Conservation (phyloP, 2,797 vertebrate genomes). For the Galagoides demidoff region DNA sequence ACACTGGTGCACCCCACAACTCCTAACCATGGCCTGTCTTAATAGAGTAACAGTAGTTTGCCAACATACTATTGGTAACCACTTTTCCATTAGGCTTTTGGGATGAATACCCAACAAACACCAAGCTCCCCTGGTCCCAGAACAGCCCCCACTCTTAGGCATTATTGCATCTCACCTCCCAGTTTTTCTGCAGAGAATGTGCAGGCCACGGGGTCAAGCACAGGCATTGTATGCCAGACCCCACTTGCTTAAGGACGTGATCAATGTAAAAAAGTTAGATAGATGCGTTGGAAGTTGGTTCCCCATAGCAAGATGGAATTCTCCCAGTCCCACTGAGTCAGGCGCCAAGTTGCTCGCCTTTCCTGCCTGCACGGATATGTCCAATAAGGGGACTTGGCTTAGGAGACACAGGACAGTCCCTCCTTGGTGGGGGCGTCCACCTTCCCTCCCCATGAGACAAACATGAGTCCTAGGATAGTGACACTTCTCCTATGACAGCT, state of each 20-base stretch:
- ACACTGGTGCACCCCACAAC: background rate
- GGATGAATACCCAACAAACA: background rate
- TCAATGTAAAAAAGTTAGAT: slow-evolving; percentile 58
- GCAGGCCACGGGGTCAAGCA: background rate
- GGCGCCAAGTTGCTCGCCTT: background rate
- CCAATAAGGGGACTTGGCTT: background rate
- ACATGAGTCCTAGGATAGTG: background rate
- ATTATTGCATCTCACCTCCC: background rate
- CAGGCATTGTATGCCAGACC: slow-evolving; percentile 54
- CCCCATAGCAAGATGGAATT: slow-evolving; percentile 49
- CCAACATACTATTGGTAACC: background rate
- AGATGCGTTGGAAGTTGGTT: background rate
- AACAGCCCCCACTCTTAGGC: slow-evolving; percentile 11
- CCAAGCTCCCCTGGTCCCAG: background rate
- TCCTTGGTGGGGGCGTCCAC: background rate
- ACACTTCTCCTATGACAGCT: background rate
- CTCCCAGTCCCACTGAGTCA: slow-evolving; percentile 39
- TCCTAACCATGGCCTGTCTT: background rate
- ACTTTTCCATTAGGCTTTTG: background rate
- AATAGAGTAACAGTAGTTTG: slow-evolving; percentile 1
- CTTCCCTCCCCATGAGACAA: background rate
- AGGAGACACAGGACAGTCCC: background rate
- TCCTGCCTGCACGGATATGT: slow-evolving; percentile 17
- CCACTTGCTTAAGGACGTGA: slow-evolving; percentile 31
- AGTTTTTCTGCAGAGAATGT: slow-evolving; percentile 21